A percentile compares a stretch with the other conserved stretches of the same genome.
These are phyloP conservation scores for Gryon sp. DNA, from an alignment of 1,140 invertebrate genomes.

Conservation along the genomic window DNA sequence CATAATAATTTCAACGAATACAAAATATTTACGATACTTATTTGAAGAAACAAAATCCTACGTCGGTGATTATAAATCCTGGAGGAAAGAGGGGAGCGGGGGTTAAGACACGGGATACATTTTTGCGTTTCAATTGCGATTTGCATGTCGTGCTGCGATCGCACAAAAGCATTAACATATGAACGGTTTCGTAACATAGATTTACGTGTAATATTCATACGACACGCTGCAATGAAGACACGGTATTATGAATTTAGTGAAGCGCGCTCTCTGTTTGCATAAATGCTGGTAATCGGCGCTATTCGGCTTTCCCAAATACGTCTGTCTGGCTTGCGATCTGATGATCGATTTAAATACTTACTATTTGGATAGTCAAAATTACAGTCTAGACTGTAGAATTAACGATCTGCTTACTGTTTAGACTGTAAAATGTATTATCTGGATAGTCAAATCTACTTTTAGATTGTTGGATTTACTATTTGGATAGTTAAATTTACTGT, in stretches of 20 bases:
- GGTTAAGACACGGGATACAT: too few species aligned
- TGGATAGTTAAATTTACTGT: too few species aligned
- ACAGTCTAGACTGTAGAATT: too few species aligned
- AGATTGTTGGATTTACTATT: too few species aligned
- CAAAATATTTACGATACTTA: conserved; percentile 12
- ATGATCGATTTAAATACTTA: too few species aligned
- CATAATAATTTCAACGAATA: too few species aligned
- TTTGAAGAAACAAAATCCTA: conserved; percentile 21
- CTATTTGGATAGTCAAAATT: too few species aligned
- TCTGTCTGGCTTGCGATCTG: too few species aligned
- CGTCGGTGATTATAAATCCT: conserved; percentile 14
- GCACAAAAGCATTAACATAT: conserved; percentile 63
- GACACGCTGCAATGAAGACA: conserved; percentile 30
- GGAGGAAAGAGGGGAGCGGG: not conserved
- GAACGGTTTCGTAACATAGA: conserved; percentile 58
- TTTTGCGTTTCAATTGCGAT: conserved; percentile 59
- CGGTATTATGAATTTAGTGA: conserved; percentile 53
- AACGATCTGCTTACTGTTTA: too few species aligned
- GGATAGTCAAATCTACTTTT: too few species aligned
- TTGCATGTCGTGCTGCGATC: conserved; percentile 38
- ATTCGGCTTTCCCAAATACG: conserved; percentile 43
- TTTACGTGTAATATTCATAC: conserved; percentile 61
- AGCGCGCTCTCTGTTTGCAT: conserved; percentile 51
- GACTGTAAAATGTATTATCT: too few species aligned
- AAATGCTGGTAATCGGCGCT: conserved; percentile 53